Base-by-base conservation (phyloP, 2,113 vertebrate species). In the Tetrax tetrax region DNA sequence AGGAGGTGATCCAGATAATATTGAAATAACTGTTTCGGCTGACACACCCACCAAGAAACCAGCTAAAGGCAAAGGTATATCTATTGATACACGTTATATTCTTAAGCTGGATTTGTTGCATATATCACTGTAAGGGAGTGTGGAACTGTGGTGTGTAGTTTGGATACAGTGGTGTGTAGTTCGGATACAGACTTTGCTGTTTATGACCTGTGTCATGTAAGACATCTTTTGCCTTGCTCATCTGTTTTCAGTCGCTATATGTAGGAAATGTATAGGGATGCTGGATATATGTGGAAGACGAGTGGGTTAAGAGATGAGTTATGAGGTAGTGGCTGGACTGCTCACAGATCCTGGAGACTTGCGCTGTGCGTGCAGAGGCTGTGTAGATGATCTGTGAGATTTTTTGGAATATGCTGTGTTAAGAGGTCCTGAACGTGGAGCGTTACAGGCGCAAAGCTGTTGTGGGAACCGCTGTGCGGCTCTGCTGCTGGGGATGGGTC, bases 1-100 rank as follows among this genome's bases (percentile, higher is more conserved):
- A 98, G 99, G 99, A 95, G 99, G 98, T 5, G 99, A 99, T 98
- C 98, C 99, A 89, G 99, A 99, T 91, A 98, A 99, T 96, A 98
- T 99, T 97, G 98, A 99, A 96, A 98, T 99, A 95, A 97, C 96
- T 75, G 91, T 98, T 95, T 97, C 98, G 11, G 89, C 97, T 86
- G 99, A 99, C 86, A 95, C 98, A 47, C 95, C 98, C 89, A 98
- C 98, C 86, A 99, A 99, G 97, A 99, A 99, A 97, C 96, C 98
- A 93, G 83, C 98, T 72, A 99, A 99, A 98, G 94, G 97, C 80
- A 99, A 99, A 99, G 99, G 99, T 99, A 97, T 41, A 90, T 63
- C 20, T 53, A 0, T 93, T 35, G 4, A 33, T 75, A 29, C 9
- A 38, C 3, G 4, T 87, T 22, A 43, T 12, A 4, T 83, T 68